Evolutionary conservation across 2,797 vertebrate species (phyloP).

Genomic region (Lagodon rhomboides): DNA sequence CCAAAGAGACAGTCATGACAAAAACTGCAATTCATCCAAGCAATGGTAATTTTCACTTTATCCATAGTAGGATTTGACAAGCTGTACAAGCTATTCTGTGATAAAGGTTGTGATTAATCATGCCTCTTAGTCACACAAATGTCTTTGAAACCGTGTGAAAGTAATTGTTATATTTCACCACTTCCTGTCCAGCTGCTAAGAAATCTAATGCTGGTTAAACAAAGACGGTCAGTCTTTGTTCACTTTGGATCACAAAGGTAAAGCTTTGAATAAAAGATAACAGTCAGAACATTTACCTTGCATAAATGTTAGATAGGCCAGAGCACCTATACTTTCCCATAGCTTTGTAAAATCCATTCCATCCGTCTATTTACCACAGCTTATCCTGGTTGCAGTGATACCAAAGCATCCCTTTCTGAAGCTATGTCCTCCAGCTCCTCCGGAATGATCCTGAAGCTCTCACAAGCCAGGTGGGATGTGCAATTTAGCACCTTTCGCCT

Average conservation of each 20-base stretch:
- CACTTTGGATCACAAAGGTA: neutral
- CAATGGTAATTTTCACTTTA: neutral
- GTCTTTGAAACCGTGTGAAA: neutral
- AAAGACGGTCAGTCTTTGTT: neutral
- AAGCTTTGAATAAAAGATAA: neutral
- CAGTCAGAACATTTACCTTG: neutral
- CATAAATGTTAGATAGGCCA: neutral
- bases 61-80: neutral
- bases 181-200: neutral
- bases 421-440: conserved; percentile 6
- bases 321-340: conserved; percentile 4
- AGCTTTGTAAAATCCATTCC: conserved; percentile 12
- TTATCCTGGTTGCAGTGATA: neutral
- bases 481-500: conserved; percentile 20
- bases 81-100: neutral
- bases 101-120: neutral
- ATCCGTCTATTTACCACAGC: conserved; percentile 11
- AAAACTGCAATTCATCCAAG: conserved; percentile 16
- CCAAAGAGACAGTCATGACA: neutral
- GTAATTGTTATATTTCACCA: neutral
- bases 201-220: neutral
- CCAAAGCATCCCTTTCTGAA: conserved; percentile 13
- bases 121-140: neutral
- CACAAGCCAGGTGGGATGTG: conserved; percentile 23
- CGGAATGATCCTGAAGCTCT: conserved; percentile 23